These are phyloP conservation scores for Mimas tiliae DNA, from an alignment of 2,888 invertebrate species.

Conservation along the genomic window DNA sequence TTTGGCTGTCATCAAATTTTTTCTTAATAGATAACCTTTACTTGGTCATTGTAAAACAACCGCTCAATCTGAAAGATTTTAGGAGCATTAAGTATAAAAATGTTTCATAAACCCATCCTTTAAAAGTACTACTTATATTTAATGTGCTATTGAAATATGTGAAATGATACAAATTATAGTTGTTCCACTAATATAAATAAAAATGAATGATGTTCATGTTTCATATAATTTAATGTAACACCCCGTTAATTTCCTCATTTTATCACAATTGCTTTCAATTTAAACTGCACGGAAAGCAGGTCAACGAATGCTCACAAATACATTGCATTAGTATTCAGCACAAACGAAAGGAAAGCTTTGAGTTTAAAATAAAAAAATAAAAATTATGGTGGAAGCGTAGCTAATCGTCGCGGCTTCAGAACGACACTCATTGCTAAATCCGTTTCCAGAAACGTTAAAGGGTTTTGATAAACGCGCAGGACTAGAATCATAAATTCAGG, in stretches of 20 bases:
- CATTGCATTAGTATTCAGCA: constrained; percentile 29
- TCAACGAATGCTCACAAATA: constrained; percentile 47
- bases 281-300: constrained; percentile 43
- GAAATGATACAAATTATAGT: not conserved
- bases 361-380: constrained; percentile 27
- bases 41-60: no score
- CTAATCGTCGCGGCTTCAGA: not conserved
- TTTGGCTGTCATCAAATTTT: no score
- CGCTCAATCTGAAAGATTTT: no score
- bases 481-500: no score
- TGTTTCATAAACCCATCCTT: no score
- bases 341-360: constrained; percentile 35
- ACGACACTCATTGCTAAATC: not conserved
- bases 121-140: no score
- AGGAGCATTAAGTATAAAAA: no score
- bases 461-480: no score
- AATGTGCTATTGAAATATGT: no score
- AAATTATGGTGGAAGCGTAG: constrained; percentile 34
- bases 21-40: no score
- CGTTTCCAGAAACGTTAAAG: no score
- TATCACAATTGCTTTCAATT: constrained; percentile 51
- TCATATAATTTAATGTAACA: constrained; percentile 33
- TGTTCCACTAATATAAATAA: constrained; percentile 19
- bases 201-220: constrained; percentile 25
- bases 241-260: constrained; percentile 45